These are phyloP conservation scores for Syrphus vitripennis DNA, from an alignment of 2,888 invertebrate genomes.

Conservation along the genomic window DNA sequence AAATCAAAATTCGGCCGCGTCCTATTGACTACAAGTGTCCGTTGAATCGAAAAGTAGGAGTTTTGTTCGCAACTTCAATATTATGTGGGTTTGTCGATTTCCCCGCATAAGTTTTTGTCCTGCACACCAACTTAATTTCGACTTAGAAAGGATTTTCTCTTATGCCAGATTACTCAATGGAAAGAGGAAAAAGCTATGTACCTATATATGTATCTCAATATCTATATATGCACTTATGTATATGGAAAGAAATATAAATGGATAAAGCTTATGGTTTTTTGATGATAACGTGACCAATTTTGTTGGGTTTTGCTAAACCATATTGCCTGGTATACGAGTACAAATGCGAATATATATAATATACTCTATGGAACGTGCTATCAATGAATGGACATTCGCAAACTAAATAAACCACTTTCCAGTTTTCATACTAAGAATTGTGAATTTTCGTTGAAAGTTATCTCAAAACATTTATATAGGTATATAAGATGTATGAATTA, in stretches of 20 bases:
- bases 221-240: not conserved
- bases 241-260: constrained; percentile 10
- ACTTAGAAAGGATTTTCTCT: constrained; percentile 35
- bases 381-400: constrained; percentile 14
- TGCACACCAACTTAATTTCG: constrained; percentile 8
- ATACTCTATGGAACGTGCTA: constrained; percentile 12
- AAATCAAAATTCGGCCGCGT: not conserved
- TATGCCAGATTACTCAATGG: constrained; percentile 26
- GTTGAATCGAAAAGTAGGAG: constrained; percentile 23
- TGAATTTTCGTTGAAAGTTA: constrained; percentile 16
- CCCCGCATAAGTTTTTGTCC: constrained; percentile 25
- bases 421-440: not conserved
- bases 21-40: constrained; percentile 11
- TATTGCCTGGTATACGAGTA: not conserved
- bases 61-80: not conserved
- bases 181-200: constrained; percentile 39
- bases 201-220: no score
- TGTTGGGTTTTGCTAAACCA: constrained; percentile 6
- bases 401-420: constrained; percentile 11
- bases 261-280: constrained; percentile 45
- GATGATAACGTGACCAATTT: constrained; percentile 49
- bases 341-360: no score
- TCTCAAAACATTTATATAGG: not conserved
- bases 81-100: constrained; percentile 14
- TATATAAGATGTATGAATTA: not conserved